A percentile compares a stretch with the other conserved stretches of the same genome.
Conservation (phyloP, 2,797 vertebrate genomes). For the Triplophysa bombifrons region DNA sequence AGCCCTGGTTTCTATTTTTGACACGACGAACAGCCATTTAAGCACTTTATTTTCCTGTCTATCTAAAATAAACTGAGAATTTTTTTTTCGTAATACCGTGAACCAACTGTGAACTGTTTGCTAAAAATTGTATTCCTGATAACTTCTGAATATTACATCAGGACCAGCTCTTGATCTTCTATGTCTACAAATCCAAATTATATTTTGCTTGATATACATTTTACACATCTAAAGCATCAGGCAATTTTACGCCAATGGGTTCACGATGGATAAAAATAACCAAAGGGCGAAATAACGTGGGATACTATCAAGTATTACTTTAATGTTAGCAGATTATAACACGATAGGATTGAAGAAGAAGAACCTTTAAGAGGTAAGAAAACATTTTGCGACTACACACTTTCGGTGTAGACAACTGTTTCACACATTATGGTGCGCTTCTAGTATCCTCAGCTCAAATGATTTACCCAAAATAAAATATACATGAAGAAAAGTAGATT, state of each 20-base stretch:
- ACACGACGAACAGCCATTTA: background rate
- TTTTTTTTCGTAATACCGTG: background rate
- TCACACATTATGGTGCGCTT: no score
- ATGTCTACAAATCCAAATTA: background rate
- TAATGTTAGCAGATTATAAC: background rate
- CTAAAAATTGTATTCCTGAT: background rate
- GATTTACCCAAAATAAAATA: background rate
- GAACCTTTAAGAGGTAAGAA: background rate
- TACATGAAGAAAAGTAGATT: background rate
- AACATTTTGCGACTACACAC: background rate
- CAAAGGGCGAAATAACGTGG: background rate
- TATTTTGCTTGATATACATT: background rate
- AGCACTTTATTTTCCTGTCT: background rate
- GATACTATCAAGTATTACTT: background rate
- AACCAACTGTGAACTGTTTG: background rate
- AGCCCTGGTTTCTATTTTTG: background rate
- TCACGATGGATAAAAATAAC: background rate
- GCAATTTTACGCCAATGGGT: background rate
- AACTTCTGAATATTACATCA: background rate
- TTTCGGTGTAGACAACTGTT: background rate
- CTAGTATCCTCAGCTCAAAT: background rate
- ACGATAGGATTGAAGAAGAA: background rate
- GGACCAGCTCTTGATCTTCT: background rate
- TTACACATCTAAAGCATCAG: background rate
- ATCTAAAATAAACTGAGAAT: background rate